Base-by-base conservation (phyloP, 2,113 vertebrate species). In the Spea bombifrons region DNA sequence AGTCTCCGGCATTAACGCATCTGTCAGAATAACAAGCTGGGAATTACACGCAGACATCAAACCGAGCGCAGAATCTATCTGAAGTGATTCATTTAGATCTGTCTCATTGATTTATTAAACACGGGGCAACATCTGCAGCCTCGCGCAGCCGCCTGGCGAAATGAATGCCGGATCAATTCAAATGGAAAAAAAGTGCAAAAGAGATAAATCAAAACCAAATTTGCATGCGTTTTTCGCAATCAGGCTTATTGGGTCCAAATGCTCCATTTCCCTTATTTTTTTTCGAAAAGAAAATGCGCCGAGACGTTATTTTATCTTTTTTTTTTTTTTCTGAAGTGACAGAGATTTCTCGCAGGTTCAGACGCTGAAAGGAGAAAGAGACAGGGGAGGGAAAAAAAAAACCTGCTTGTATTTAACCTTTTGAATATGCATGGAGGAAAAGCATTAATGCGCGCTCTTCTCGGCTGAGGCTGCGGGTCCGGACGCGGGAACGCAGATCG, bases 21-120 rank as follows among this genome's bases (percentile, higher is more conserved):
- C 94, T 94, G 93, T 94, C 93, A 94, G 86, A 92, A 94, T 94
- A 94, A 95, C 92, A 94, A 94, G 94, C 94, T 94, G 94, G 94
- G 92, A 94, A 94, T 94, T 94, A 95, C 93, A 94, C 92, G 89
- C 90, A 93, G 90, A 93, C 94, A 94, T 93, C 92, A 93, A 95
- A 94, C 92, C 83, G 81, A 92, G 92, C 90, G 92, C 88, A 93
- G 92, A 92, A 94, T 94, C 92, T 90, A 93, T 92, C 88, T 90
- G 91, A 94, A 93, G 92, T 92, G 93, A 93, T 94, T 94, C 92
- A 94, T 93, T 93, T 92, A 91, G 92, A 93, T 93, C 90, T 92
- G 91, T 93, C 91, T 90, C 90, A 92, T 93, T 94, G 92, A 94
- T 94, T 93, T 93, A 93, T 94, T 94, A 92, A 94, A 94, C 90